Base-by-base conservation (phyloP, 2,113 vertebrate species). In the Tetraodon nigroviridis region DNA sequence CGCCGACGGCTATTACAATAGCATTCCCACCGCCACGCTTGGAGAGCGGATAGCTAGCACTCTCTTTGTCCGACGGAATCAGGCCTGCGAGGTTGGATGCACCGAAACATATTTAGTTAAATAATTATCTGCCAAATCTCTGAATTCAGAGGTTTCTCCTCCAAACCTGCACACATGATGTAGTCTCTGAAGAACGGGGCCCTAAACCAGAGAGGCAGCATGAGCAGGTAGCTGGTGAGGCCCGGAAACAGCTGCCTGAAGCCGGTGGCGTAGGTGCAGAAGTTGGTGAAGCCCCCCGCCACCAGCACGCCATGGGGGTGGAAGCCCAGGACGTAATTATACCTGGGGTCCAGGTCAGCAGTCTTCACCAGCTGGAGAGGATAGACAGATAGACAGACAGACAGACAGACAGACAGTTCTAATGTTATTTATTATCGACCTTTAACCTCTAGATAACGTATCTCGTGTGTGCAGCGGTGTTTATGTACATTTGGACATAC, bases 271-370 rank as follows among this genome's bases (percentile, higher is more conserved):
- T 92, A 90, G 0, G 92, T 93, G 80, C 94, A 96, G 85, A 99
- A 93, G 73, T 93, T 97, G 48, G 89, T 29, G 10, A 97, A 98
- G 52, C 92, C 93, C 44, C 97, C 95, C 0, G 84, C 77, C 4
- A 92, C 92, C 86, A 98, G 81, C 29, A 98, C 79, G 0, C 97
- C 94, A 0, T 98, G 97, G 0, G 97, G 96, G 55, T 99, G 95
- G 78, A 94, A 94, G 18, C 92, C 95, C 0, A 97, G 22, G 4
- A 99, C 2, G 42, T 98, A 99, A 84, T 98, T 98, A 71, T 89
- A 74, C 37, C 68, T 82, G 0, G 95, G 92, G 65, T 98, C 92
- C 78, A 98, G 73, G 7, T 97, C 93, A 0, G 71, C 91, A 0
- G 94, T 98, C 88, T 98, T 98, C 70, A 95, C 69, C 84, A 99